Conservation (phyloP, 2,797 vertebrate species). For the Coregonus ussuriensis region DNA sequence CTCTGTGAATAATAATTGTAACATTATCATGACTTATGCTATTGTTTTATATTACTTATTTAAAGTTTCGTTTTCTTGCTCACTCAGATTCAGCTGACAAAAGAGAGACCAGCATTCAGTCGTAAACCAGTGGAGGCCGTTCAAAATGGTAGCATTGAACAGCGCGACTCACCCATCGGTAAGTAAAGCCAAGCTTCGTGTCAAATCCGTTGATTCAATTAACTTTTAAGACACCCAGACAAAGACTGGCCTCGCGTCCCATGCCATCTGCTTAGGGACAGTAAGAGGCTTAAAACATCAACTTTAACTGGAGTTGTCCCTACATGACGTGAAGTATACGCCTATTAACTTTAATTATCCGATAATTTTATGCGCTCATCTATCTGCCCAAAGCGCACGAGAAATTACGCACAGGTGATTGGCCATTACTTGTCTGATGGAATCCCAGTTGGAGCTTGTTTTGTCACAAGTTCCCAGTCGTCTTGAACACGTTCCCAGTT, state of each 20-base stretch:
- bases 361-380: background rate
- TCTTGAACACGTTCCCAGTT: too few relatives aligned
- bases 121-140: slow-evolving; percentile 39
- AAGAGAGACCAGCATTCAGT: slow-evolving; percentile 46
- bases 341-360: background rate
- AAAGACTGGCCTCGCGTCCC: slow-evolving; percentile 52
- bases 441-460: too few relatives aligned
- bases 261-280: slow-evolving; percentile 59
- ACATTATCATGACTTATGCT: background rate
- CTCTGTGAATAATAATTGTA: background rate
- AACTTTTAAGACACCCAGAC: slow-evolving; percentile 47
- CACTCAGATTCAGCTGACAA: slow-evolving; percentile 67
- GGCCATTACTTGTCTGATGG: too few relatives aligned
- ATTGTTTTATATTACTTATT: background rate
- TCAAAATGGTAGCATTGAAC: slow-evolving; percentile 55
- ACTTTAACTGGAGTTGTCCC: slow-evolving; percentile 22
- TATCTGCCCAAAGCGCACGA: background rate
- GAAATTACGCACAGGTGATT: background rate
- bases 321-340: background rate
- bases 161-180: slow-evolving; percentile 73
- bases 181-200: slow-evolving; percentile 52
- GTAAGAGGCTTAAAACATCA: slow-evolving; percentile 64
- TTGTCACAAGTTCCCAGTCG: too few relatives aligned
- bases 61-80: background rate
- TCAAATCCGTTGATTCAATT: slow-evolving; percentile 31